Percentiles rank a stretch among this genome's conserved stretches.
Conservation (phyloP, 23 tunicate genomes). For the Halocynthia roretzi region DNA sequence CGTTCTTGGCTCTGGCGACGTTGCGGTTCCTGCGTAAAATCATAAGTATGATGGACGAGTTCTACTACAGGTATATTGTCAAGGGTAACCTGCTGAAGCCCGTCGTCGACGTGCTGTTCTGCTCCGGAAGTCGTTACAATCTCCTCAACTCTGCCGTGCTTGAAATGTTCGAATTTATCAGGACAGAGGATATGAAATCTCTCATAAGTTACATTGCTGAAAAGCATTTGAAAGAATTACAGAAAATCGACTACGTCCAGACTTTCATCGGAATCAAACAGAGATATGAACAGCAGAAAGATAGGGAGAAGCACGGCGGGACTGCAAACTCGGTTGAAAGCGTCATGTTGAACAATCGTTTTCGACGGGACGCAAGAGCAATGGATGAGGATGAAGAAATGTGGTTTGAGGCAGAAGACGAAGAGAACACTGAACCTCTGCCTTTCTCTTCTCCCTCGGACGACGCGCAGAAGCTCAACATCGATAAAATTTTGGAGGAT, state of each 20-base stretch:
- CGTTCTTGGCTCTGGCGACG: slow-evolving; percentile 75
- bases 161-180: slow-evolving; percentile 81
- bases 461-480: slow-evolving; percentile 70
- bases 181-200: slow-evolving; percentile 57
- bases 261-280: slow-evolving; percentile 67
- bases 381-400: slow-evolving; percentile 87
- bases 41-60: slow-evolving; percentile 67
- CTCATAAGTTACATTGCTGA: slow-evolving; percentile 55
- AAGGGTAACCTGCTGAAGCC: slow-evolving; percentile 84
- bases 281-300: slow-evolving; percentile 74
- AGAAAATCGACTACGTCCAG: slow-evolving; percentile 59
- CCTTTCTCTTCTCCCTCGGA: slow-evolving; percentile 24
- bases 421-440: slow-evolving; percentile 13
- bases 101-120: slow-evolving; percentile 76
- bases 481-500: slow-evolving; percentile 69
- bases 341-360: slow-evolving; percentile 29
- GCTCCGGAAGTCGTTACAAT: slow-evolving; percentile 69
- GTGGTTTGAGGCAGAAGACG: slow-evolving; percentile 94
- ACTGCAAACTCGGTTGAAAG: slow-evolving; percentile 4
- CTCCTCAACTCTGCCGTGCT: slow-evolving; percentile 84
- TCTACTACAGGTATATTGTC: slow-evolving; percentile 81
- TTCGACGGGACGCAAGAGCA: slow-evolving; percentile 68
- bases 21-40: slow-evolving; percentile 78
- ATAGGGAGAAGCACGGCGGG: slow-evolving; percentile 23
- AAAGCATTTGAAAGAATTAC: slow-evolving; percentile 45